Percentiles rank a stretch among this genome's conserved stretches.
These are phyloP conservation scores for Typhlichthys subterraneus DNA, from an alignment of 2,797 vertebrate genomes.

Conservation along the genomic window DNA sequence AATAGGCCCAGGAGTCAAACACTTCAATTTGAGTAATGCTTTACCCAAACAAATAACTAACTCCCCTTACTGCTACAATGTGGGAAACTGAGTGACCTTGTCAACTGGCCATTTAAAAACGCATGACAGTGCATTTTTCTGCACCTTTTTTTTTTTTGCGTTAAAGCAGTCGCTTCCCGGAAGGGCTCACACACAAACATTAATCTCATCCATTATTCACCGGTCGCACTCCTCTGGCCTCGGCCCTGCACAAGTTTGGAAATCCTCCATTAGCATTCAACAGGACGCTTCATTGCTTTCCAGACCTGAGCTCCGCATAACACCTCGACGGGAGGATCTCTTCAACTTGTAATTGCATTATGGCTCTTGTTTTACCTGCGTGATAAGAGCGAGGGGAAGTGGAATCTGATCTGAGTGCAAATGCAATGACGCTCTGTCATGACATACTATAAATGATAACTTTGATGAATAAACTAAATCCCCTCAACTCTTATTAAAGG, in stretches of 20 bases:
- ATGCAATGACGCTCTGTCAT: conserved; percentile 39
- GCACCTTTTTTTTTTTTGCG: conserved; percentile 9
- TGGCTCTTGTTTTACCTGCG: conserved; percentile 44
- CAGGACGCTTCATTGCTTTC: conserved; percentile 24
- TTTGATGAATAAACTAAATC: conserved; percentile 53
- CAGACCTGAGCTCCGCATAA: conserved; percentile 33
- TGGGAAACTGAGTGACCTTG: conserved; percentile 24
- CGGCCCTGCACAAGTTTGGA: conserved; percentile 16
- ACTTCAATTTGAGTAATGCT: background rate
- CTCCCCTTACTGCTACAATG: background rate
- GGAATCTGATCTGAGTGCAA: conserved; percentile 52
- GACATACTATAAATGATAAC: conserved; percentile 45
- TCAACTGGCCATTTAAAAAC: conserved; percentile 22
- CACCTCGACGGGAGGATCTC: conserved; percentile 37
- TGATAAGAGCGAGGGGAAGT: conserved; percentile 24
- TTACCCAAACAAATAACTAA: conserved; percentile 9
- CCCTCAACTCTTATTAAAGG: conserved; percentile 51
- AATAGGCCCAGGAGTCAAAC: background rate
- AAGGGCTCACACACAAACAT: conserved; percentile 38
- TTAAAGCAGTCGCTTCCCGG: conserved; percentile 21
- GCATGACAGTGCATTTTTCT: conserved; percentile 12
- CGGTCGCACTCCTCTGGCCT: conserved; percentile 19
- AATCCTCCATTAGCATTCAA: conserved; percentile 52
- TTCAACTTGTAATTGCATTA: conserved; percentile 46
- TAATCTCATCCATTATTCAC: conserved; percentile 63